Conservation (phyloP, 2,113 vertebrate genomes). For the Oncorhynchus mykiss region DNA sequence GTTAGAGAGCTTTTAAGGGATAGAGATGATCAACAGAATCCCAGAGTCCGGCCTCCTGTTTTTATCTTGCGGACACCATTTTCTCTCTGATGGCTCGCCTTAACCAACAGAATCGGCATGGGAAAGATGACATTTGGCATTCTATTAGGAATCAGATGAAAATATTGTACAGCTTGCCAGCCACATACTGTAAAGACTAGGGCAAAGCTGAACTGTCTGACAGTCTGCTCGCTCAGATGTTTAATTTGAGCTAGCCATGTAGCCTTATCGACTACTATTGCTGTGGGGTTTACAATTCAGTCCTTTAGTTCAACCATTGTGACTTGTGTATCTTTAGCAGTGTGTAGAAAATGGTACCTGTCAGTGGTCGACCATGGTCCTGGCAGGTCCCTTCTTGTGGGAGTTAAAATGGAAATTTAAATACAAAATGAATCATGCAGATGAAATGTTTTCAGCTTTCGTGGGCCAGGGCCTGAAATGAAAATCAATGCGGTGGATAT, state of each 20-base stretch:
- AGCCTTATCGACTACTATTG: no score
- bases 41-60: slow-evolving; percentile 8
- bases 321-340: slow-evolving; percentile 2
- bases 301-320: slow-evolving; percentile 4
- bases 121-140: slow-evolving; percentile 23
- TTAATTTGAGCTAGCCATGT: no score
- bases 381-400: slow-evolving; percentile 2
- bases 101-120: slow-evolving; percentile 19
- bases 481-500: no score
- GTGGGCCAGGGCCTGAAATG: background rate
- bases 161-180: slow-evolving; percentile 2
- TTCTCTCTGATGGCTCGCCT: slow-evolving; percentile 15
- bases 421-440: slow-evolving; percentile 52
- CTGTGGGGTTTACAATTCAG: no score
- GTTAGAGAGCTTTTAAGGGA: slow-evolving; percentile 47
- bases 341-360: background rate
- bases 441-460: slow-evolving; percentile 41
- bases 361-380: background rate
- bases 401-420: slow-evolving; percentile 35
- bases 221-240: no score
- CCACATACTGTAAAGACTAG: background rate
- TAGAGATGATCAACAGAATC: slow-evolving; percentile 33
- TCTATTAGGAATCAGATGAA: slow-evolving; percentile 3
- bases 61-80: slow-evolving; percentile 32
- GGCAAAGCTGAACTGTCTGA: background rate